phyloP scores from a whole-genome alignment of 2,888 invertebrate species.

The Hypolimnas misippus region DNA sequence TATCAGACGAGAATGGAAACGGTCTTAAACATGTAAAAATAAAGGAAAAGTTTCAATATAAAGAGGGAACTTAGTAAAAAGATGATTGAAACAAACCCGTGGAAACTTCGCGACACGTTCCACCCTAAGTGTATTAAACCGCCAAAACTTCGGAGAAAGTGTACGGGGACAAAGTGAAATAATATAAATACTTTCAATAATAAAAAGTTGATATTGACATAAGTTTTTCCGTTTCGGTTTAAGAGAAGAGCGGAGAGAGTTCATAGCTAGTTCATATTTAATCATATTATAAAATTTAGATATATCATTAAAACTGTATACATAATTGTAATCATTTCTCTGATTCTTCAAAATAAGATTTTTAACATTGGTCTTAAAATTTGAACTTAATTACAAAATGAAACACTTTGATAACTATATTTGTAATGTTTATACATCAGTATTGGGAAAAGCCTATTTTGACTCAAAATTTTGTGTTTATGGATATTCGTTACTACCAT shows the following conservation, averaged over 20 bases:
- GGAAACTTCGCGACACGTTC: slow-evolving; percentile 64
- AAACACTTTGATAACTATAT: too few species aligned
- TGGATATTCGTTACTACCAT: too few species aligned
- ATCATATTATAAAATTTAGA: too few species aligned
- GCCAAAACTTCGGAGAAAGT: slow-evolving; percentile 68
- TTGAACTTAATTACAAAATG: not conserved
- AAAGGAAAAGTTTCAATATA: slow-evolving; percentile 48
- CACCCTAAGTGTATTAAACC: slow-evolving; percentile 81
- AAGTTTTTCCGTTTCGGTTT: slow-evolving; percentile 50
- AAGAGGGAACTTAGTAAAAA: slow-evolving; percentile 58
- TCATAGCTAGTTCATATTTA: too few species aligned
- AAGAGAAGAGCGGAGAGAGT: slow-evolving; percentile 34
- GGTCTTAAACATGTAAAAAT: slow-evolving; percentile 40
- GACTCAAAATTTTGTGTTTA: too few species aligned
- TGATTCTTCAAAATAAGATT: too few species aligned
- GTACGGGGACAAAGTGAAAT: slow-evolving; percentile 76
- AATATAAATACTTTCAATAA: slow-evolving; percentile 82
- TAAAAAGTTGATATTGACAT: slow-evolving; percentile 75
- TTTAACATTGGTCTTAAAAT: too few species aligned
- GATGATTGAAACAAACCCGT: slow-evolving; percentile 78
- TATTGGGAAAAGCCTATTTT: too few species aligned
- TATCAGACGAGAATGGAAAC: slow-evolving; percentile 27
- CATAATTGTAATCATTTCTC: too few species aligned
- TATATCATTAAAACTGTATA: too few species aligned
- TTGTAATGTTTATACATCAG: too few species aligned